These are phyloP conservation scores for Tethea ocularis DNA, from an alignment of 2,888 invertebrate genomes.

Conservation along the genomic window DNA sequence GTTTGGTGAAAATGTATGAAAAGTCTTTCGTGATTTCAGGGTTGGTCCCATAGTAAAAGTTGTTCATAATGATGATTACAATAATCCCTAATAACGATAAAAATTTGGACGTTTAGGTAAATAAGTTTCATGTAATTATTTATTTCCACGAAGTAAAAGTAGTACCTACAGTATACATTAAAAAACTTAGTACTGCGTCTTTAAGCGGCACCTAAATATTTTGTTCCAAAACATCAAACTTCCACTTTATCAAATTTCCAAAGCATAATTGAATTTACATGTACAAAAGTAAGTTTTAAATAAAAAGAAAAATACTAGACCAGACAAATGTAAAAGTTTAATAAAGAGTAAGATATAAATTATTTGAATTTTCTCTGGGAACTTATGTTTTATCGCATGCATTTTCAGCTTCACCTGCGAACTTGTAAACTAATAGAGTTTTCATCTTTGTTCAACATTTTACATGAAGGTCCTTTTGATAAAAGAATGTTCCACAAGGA, in stretches of 20 bases:
- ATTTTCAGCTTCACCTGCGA: slow-evolving; percentile 34
- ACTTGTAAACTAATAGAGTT: slow-evolving; percentile 29
- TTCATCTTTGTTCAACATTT: slow-evolving; percentile 30
- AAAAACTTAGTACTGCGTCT: background rate
- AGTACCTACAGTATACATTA: background rate
- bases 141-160: background rate
- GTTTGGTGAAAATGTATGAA: no score
- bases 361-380: slow-evolving; percentile 17
- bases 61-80: no score
- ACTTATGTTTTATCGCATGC: slow-evolving; percentile 11
- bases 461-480: slow-evolving; percentile 26
- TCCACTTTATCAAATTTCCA: background rate
- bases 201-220: background rate
- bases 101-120: no score
- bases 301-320: background rate
- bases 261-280: slow-evolving; percentile 2
- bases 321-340: slow-evolving; percentile 4
- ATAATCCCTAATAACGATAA: no score
- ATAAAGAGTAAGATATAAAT: slow-evolving; percentile 11
- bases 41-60: no score
- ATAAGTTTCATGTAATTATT: no score
- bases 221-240: background rate
- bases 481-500: slow-evolving; percentile 23
- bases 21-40: no score
- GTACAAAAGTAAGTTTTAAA: background rate